Evolutionary conservation across 2,113 vertebrate genomes (phyloP), one percentile per base, ranked within the genome.

Genomic region (Epinephelus cyanopodus): DNA sequence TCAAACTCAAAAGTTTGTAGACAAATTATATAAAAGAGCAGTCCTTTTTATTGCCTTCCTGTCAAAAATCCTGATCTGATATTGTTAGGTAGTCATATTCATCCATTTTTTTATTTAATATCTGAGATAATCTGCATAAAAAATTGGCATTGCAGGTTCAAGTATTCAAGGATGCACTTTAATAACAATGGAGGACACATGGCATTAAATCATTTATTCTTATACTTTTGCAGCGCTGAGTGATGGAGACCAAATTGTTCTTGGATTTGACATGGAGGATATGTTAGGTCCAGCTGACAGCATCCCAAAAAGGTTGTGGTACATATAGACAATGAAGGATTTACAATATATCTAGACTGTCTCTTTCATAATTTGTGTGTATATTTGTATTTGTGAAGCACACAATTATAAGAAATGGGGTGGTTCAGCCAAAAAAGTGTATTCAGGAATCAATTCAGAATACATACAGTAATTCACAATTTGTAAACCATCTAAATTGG

Each of bases 221-320:
- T 48, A 37, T 81, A 25, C 25, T 19, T 64, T 77, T 37, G 72
- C 83, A 85, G 77, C 1, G 0, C 23, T 85, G 67, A 87, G 29
- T n/a, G 74, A 68, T 52, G 78, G 50, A 63, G 64, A 88, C 8
- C 56, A 81, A 56, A 63, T 81, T 47, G 53, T 94, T 52, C 29
- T 86, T 54, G 93, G 94, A 67, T 89, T 87, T 72, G 94, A 94
- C 69, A 66, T 93, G 33, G 61, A 52, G 56, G 53, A 90, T 3
- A 37, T 94, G 15, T 89, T 92, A 37, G 8, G 1, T 11, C 15
- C 56, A 63, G 56, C 21, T 74, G 56, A 74, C 14, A 37, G 5
- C 13, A 15, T 69, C 13, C 39, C 64, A 45, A 19, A 69, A 29
- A 78, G 69, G 84, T 86, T 11, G 1, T 19, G 29, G 6, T 19